A percentile compares a stretch with the other conserved stretches of the same genome.
Conservation (phyloP, 2,797 vertebrate genomes). For the Myripristis jacobus region DNA sequence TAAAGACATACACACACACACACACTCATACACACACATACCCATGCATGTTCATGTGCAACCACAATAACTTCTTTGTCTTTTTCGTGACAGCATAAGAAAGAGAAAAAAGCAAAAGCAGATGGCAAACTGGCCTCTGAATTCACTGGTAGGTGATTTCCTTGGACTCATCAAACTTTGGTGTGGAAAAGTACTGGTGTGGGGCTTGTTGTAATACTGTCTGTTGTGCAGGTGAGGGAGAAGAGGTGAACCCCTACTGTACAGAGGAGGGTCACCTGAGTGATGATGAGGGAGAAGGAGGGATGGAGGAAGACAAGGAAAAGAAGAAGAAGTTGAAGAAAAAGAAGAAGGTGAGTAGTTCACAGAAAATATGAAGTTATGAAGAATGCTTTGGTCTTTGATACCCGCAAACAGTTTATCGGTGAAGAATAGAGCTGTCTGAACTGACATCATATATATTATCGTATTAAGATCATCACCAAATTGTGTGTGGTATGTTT, state of each 20-base stretch:
- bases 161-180: too few species aligned
- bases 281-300: constrained; percentile 73
- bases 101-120: constrained; percentile 11
- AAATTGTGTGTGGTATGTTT: not conserved
- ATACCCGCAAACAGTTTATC: not conserved
- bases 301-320: constrained; percentile 31
- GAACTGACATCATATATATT: not conserved
- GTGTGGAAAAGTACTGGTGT: not conserved
- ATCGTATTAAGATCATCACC: not conserved
- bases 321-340: constrained; percentile 60
- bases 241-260: not conserved
- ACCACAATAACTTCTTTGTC: not conserved
- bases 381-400: not conserved
- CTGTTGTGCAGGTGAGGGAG: constrained; percentile 31
- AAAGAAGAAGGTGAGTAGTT: constrained; percentile 47
- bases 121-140: constrained; percentile 1
- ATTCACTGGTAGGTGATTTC: constrained; percentile 25
- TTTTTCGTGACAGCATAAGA: constrained; percentile 40
- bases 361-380: not conserved
- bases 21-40: not conserved
- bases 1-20: constrained; percentile 18
- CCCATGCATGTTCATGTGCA: too few species aligned
- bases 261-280: constrained; percentile 62
- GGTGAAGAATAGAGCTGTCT: not conserved
- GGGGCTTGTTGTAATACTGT: not conserved